These are phyloP conservation scores for Brachypodius melanocephalos DNA, from an alignment of 2,113 vertebrate genomes.

Conservation along the genomic window DNA sequence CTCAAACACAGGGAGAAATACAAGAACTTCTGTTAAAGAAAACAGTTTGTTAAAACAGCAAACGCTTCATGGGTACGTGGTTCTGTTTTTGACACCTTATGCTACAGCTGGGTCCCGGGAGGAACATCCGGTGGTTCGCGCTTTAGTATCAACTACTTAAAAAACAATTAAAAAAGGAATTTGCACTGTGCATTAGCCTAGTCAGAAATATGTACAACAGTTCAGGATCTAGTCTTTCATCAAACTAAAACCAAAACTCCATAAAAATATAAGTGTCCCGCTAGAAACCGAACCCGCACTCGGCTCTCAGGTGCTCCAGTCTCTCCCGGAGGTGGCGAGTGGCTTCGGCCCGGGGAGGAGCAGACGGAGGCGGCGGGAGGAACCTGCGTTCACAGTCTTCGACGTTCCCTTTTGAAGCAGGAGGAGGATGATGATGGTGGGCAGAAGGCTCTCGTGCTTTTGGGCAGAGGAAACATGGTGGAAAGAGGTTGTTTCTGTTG, in stretches of 20 bases:
- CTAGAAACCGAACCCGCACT: slow-evolving; percentile 73
- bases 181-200: slow-evolving; percentile 84
- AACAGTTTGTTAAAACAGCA: slow-evolving; percentile 73
- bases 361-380: slow-evolving; percentile 69
- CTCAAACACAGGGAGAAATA: slow-evolving; percentile 80
- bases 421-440: slow-evolving; percentile 60
- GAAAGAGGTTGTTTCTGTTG: slow-evolving; percentile 83
- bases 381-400: slow-evolving; percentile 95
- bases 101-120: slow-evolving; percentile 75
- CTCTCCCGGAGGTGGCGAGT: slow-evolving; percentile 82
- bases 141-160: slow-evolving; percentile 73
- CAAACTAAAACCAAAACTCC: slow-evolving; percentile 78
- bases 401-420: slow-evolving; percentile 95
- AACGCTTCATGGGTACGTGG: slow-evolving; percentile 63
- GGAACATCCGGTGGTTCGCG: slow-evolving; percentile 68
- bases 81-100: slow-evolving; percentile 74
- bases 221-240: slow-evolving; percentile 81
- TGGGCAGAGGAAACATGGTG: neutral
- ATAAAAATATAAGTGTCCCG: slow-evolving; percentile 82
- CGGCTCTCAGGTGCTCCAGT: slow-evolving; percentile 86
- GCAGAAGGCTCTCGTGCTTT: slow-evolving; percentile 55
- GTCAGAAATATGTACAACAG: slow-evolving; percentile 90
- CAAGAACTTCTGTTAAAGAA: slow-evolving; percentile 74
- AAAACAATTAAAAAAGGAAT: slow-evolving; percentile 73
- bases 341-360: slow-evolving; percentile 83